These are phyloP conservation scores for Erebia palarica DNA, from an alignment of 2,888 invertebrate species.

Conservation along the genomic window DNA sequence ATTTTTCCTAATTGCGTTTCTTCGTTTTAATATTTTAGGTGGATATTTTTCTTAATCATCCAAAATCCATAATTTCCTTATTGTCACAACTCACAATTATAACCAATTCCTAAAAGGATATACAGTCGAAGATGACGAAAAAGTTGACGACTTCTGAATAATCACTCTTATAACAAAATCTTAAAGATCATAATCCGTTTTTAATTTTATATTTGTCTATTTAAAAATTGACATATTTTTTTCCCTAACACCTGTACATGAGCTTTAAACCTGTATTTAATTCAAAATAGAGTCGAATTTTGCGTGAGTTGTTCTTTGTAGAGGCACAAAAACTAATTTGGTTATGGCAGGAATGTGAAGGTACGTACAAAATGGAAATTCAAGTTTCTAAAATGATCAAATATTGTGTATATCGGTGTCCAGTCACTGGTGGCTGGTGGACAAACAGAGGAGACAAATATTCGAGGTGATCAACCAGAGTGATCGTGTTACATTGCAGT, in stretches of 20 bases:
- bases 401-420: slow-evolving; percentile 52
- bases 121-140: slow-evolving; percentile 15
- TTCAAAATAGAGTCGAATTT: slow-evolving; percentile 11
- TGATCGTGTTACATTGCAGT: slow-evolving; percentile 60
- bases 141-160: slow-evolving; percentile 13
- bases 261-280: neutral
- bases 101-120: slow-evolving; percentile 22
- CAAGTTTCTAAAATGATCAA: slow-evolving; percentile 74
- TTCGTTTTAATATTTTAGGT: no score
- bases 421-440: slow-evolving; percentile 46
- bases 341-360: slow-evolving; percentile 29
- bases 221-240: slow-evolving; percentile 27
- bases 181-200: slow-evolving; percentile 25
- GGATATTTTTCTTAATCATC: neutral
- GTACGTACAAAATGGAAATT: slow-evolving; percentile 62
- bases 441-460: slow-evolving; percentile 51
- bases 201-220: slow-evolving; percentile 25
- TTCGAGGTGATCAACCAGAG: slow-evolving; percentile 61
- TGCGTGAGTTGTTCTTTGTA: neutral
- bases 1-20: no score
- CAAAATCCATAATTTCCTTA: no score
- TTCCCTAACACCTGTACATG: neutral
- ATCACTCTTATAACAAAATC: slow-evolving; percentile 15
- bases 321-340: slow-evolving; percentile 12
- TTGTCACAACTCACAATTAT: neutral